These are phyloP conservation scores for Agraylea sexmaculata DNA, from an alignment of 1,140 invertebrate genomes.

Conservation along the genomic window DNA sequence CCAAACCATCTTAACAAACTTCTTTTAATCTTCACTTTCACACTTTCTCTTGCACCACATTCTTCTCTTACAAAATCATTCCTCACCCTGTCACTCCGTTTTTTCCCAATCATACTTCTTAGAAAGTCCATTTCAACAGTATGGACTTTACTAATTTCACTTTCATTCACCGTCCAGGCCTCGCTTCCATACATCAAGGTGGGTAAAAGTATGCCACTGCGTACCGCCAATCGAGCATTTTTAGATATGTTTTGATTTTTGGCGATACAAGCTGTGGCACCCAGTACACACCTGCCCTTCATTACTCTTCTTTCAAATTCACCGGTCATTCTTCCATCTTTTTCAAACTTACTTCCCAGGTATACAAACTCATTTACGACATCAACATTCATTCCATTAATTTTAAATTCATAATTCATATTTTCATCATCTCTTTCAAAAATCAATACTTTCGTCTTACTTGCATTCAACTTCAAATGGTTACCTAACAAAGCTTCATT, in stretches of 20 bases:
- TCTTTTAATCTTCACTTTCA: constrained; percentile 3
- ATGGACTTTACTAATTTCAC: constrained; percentile 8
- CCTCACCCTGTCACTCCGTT: constrained; percentile 9
- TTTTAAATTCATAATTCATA: constrained; percentile 6
- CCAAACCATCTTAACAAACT: constrained; percentile 7
- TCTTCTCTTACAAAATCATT: constrained; percentile 5
- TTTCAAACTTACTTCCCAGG: constrained; percentile 10
- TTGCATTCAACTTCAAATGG: constrained; percentile 9
- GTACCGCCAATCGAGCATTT: constrained; percentile 11
- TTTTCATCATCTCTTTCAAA: constrained; percentile 8
- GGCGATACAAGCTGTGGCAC: constrained; percentile 4
- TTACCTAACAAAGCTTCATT: constrained; percentile 3
- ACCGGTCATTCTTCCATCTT: constrained; percentile 10
- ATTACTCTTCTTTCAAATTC: constrained; percentile 12
- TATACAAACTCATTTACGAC: constrained; percentile 15
- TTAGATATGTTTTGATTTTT: constrained; percentile 3
- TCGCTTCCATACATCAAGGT: constrained; percentile 19
- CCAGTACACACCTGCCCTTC: constrained; percentile 13
- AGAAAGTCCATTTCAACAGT: constrained; percentile 15
- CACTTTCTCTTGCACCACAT: not conserved
- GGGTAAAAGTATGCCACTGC: constrained; percentile 11
- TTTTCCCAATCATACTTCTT: constrained; percentile 13
- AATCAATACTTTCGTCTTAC: constrained; percentile 15
- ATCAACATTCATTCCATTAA: constrained; percentile 9
- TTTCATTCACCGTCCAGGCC: constrained; percentile 1